Conservation (phyloP, 2,888 invertebrate species). For the Neoitamus cyanurus region DNA sequence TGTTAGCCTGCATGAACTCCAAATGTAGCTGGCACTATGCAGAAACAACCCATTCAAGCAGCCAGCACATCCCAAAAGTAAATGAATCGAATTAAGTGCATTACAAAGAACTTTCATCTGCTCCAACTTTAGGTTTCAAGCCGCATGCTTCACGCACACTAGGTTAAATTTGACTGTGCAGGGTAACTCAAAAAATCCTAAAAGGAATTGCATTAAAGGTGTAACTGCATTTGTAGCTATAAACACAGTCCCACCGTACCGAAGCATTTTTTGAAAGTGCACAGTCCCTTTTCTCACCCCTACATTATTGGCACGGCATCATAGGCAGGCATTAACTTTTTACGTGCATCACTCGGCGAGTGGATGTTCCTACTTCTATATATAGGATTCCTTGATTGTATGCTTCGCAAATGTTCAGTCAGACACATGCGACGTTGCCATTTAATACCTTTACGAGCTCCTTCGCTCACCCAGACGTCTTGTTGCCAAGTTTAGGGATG, state of each 20-base stretch:
- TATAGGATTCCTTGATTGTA: slow-evolving; percentile 15
- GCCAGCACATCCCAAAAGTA: background rate
- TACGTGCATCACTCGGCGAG: slow-evolving; percentile 1
- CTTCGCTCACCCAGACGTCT: slow-evolving; percentile 22
- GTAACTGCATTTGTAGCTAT: slow-evolving; percentile 5
- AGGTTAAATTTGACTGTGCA: background rate
- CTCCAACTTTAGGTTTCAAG: background rate
- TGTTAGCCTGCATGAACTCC: no score
- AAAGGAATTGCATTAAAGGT: slow-evolving; percentile 12
- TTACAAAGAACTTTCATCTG: background rate
- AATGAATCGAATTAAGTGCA: background rate
- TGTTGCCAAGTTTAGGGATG: slow-evolving; percentile 34
- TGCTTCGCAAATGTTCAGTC: slow-evolving; percentile 21
- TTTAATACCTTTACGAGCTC: background rate
- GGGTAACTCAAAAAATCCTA: background rate
- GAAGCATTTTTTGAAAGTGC: background rate
- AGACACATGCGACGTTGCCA: slow-evolving; percentile 20
- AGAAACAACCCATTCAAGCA: background rate
- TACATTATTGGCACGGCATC: background rate
- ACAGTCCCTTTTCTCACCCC: slow-evolving; percentile 16
- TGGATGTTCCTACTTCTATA: background rate
- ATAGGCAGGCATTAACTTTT: background rate
- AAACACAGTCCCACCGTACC: background rate
- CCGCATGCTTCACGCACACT: slow-evolving; percentile 28
- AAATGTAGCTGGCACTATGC: no score